Percentiles rank a stretch among this genome's conserved stretches.
Conservation (phyloP, 2,797 vertebrate genomes). For the Hippopotamyrus pictus region DNA sequence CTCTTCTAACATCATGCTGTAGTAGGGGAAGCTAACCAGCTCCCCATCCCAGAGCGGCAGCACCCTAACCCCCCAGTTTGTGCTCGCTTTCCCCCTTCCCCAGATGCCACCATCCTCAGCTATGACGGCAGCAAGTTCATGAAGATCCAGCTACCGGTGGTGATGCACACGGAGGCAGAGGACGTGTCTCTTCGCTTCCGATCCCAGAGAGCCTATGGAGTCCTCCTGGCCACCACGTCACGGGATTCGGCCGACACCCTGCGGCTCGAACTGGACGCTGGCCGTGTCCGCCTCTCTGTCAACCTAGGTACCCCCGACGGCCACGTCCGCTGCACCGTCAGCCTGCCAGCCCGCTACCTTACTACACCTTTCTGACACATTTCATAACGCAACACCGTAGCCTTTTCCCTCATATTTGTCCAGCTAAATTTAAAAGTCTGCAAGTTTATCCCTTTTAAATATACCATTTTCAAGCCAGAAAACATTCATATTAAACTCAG, state of each 20-base stretch:
- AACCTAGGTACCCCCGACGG: slow-evolving; percentile 85
- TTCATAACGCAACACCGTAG: background rate
- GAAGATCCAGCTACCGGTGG: slow-evolving; percentile 94
- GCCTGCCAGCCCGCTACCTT: background rate
- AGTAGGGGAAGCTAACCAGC: background rate
- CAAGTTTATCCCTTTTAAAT: slow-evolving; percentile 1
- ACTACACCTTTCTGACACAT: background rate
- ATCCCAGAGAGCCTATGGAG: slow-evolving; percentile 90
- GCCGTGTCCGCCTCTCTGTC: slow-evolving; percentile 90
- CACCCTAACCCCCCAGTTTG: background rate
- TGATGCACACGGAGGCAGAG: slow-evolving; percentile 96
- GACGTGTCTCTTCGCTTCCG: slow-evolving; percentile 90
- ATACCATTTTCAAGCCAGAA: slow-evolving; percentile 1
- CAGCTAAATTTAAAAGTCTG: background rate
- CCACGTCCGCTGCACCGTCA: background rate
- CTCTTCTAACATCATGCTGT: background rate
- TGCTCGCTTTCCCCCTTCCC: background rate
- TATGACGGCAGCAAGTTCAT: slow-evolving; percentile 98
- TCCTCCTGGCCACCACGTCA: slow-evolving; percentile 93
- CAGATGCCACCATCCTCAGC: slow-evolving; percentile 92
- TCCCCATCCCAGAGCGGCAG: background rate
- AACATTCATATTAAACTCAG: background rate
- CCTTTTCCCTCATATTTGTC: background rate
- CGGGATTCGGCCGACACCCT: slow-evolving; percentile 89
- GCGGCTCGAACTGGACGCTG: slow-evolving; percentile 87